Evolutionary conservation across 2,797 vertebrate species (phyloP).

Genomic region (Sebastes trivittatus): DNA sequence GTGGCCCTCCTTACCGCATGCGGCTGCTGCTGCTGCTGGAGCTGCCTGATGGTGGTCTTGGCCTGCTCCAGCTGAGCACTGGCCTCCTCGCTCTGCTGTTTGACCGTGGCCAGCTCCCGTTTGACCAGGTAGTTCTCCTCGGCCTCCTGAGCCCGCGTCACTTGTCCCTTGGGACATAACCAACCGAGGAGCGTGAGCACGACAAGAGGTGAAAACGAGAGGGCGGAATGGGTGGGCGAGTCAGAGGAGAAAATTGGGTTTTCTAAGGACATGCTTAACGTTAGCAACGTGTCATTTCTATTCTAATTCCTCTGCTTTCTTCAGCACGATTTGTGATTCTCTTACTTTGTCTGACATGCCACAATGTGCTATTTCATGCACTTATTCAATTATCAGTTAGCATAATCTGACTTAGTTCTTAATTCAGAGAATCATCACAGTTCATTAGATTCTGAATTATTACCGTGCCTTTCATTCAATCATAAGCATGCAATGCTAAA

Average conservation of each 20-base stretch:
- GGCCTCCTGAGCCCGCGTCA: conserved; percentile 99
- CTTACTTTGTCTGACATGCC: conserved; percentile 15
- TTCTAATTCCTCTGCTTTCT: conserved; percentile 10
- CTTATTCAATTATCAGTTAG: conserved; percentile 17
- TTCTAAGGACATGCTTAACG: conserved; percentile 66
- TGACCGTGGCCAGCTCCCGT: conserved; percentile 98
- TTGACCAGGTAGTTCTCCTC: conserved; percentile 99
- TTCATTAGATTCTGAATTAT: not conserved
- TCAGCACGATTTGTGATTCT: conserved; percentile 18
- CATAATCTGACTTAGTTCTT: conserved; percentile 2
- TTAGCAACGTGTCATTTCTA: conserved; percentile 29
- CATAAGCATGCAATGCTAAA: conserved; percentile 68
- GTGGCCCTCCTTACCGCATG: conserved; percentile 91
- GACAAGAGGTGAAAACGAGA: conserved; percentile 39
- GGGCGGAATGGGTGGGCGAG: conserved; percentile 43
- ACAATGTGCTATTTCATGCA: conserved; percentile 61
- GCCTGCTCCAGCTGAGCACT: conserved; percentile 95
- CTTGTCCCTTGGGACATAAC: conserved; percentile 94
- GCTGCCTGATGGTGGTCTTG: conserved; percentile 92
- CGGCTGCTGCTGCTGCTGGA: conserved; percentile 88
- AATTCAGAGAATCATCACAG: not conserved
- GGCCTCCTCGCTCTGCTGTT: conserved; percentile 96
- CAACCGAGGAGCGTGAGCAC: conserved; percentile 73
- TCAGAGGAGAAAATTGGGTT: conserved; percentile 51
- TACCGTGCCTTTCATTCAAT: conserved; percentile 34